These are phyloP conservation scores for Musca vetustissima DNA, from an alignment of 1,140 invertebrate species.

Conservation along the genomic window DNA sequence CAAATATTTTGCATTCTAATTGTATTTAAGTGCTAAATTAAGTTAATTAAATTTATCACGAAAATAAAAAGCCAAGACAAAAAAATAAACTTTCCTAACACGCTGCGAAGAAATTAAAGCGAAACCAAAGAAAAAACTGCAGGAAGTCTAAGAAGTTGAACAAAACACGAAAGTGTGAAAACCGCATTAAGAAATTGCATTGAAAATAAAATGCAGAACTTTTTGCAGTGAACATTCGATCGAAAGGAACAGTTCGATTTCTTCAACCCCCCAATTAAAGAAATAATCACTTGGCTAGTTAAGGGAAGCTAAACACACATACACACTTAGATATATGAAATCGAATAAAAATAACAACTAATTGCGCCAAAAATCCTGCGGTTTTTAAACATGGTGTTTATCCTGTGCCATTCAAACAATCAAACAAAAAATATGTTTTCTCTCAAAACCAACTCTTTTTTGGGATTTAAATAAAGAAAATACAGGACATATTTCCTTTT, in stretches of 20 bases:
- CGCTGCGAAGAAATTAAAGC: not conserved
- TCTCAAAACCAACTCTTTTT: not conserved
- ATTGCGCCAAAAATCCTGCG: constrained; percentile 11
- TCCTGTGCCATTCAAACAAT: not conserved
- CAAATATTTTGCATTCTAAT: not conserved
- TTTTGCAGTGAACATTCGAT: too few relatives aligned
- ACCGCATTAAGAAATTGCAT: constrained; percentile 36
- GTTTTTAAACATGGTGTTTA: not conserved
- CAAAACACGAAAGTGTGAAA: constrained; percentile 1
- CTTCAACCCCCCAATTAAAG: too few relatives aligned
- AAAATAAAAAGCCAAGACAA: constrained; percentile 4
- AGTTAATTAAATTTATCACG: constrained; percentile 47
- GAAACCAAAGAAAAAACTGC: constrained; percentile 26
- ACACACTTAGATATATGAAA: not conserved
- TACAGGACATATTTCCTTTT: constrained; percentile 3
- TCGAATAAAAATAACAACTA: not conserved
- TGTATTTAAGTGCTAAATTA: constrained; percentile 51
- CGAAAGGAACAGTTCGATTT: too few relatives aligned
- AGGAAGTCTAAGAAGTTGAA: constrained; percentile 21
- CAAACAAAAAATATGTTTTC: constrained; percentile 10
- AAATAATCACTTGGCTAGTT: too few relatives aligned
- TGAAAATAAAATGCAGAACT: constrained; percentile 42
- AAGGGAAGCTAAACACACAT: not conserved
- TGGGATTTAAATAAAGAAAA: not conserved
- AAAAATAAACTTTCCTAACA: not conserved